Evolutionary conservation across 2,113 vertebrate species (phyloP).

Genomic region (Cervus canadensis): DNA sequence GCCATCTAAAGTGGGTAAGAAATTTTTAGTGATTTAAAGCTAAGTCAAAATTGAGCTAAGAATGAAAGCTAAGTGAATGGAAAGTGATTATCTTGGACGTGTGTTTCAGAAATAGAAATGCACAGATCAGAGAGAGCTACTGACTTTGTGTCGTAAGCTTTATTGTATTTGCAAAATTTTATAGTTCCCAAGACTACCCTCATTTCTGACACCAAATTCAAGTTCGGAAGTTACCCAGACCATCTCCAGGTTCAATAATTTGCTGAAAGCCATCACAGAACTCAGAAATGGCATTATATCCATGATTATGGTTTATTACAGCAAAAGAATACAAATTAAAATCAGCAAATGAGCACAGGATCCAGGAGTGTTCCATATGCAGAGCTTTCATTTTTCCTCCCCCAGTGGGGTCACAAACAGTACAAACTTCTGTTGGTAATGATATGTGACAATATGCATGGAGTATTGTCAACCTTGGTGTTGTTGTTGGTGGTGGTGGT

Average conservation of each 20-base stretch:
- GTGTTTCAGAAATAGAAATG: background rate
- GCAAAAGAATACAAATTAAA: background rate
- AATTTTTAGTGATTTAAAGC: background rate
- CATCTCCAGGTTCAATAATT: background rate
- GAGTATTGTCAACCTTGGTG: background rate
- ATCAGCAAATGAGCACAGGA: background rate
- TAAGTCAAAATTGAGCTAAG: conserved; percentile 6
- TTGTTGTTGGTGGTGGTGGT: background rate
- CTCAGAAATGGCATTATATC: background rate
- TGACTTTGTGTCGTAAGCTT: background rate
- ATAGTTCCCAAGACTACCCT: background rate
- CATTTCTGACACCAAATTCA: background rate
- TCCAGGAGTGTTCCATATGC: background rate
- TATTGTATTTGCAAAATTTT: background rate
- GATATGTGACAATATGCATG: background rate
- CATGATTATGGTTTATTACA: background rate
- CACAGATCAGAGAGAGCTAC: background rate
- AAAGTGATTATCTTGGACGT: background rate
- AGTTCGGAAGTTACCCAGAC: background rate
- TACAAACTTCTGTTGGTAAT: background rate
- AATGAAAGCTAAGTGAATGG: background rate
- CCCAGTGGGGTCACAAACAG: background rate
- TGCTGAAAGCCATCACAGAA: background rate
- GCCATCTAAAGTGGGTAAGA: background rate
- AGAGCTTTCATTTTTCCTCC: background rate